phyloP scores from a whole-genome alignment of 1,140 invertebrate genomes.

The Coelopa frigida region DNA sequence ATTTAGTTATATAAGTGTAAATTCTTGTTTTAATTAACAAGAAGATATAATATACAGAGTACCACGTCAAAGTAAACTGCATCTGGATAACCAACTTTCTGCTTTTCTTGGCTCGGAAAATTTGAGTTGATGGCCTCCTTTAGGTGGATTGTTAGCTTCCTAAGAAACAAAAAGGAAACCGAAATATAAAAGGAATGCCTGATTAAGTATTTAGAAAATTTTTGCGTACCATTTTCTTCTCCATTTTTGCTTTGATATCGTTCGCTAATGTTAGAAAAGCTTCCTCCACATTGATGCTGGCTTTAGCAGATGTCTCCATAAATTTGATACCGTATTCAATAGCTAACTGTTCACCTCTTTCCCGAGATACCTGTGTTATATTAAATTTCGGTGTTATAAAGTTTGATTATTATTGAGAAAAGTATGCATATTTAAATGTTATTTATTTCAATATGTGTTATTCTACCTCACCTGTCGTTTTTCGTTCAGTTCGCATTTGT shows the following conservation, averaged over 20 bases:
- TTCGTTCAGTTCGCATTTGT: slow-evolving; percentile 90
- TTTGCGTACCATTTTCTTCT: slow-evolving; percentile 81
- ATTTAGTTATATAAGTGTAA: slow-evolving; percentile 10
- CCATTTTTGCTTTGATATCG: slow-evolving; percentile 92
- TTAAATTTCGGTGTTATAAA: neutral
- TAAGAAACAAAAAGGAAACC: slow-evolving; percentile 38
- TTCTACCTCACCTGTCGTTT: slow-evolving; percentile 70
- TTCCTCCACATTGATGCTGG: slow-evolving; percentile 84
- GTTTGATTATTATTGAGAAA: neutral
- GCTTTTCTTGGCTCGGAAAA: slow-evolving; percentile 64
- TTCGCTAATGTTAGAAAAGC: slow-evolving; percentile 88
- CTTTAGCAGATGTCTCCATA: slow-evolving; percentile 89
- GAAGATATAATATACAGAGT: slow-evolving; percentile 42
- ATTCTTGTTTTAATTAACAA: slow-evolving; percentile 28
- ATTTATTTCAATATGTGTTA: neutral
- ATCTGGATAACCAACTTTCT: slow-evolving; percentile 63
- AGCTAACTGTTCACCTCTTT: slow-evolving; percentile 67
- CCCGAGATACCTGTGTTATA: slow-evolving; percentile 53
- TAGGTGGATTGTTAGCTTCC: slow-evolving; percentile 73
- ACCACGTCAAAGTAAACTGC: slow-evolving; percentile 65
- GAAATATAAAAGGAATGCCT: neutral
- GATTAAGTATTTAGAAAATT: slow-evolving; percentile 10
- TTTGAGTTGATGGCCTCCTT: slow-evolving; percentile 63
- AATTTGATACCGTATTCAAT: slow-evolving; percentile 90
- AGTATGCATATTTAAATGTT: neutral